Evolutionary conservation across 1,140 invertebrate genomes (phyloP).

Genomic region (Eulimnadia texana): DNA sequence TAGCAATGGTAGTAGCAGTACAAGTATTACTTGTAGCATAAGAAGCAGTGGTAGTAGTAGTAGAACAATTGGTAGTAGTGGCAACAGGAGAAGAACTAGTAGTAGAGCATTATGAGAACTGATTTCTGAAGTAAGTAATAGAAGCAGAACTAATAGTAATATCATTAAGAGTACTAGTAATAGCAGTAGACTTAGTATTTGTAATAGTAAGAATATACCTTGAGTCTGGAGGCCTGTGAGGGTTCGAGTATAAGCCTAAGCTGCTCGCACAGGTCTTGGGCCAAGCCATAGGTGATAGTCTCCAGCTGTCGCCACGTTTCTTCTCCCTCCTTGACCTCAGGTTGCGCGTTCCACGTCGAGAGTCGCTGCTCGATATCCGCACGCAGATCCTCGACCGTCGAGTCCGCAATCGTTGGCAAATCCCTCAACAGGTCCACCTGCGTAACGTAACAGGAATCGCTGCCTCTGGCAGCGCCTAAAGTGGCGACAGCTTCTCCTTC

Average conservation of each 20-base stretch:
- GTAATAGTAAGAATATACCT: not conserved
- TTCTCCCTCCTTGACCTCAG: slow-evolving; percentile 28
- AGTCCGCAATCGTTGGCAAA: slow-evolving; percentile 13
- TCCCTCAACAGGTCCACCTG: slow-evolving; percentile 20
- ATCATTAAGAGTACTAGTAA: no score
- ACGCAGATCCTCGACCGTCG: slow-evolving; percentile 26
- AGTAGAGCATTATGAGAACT: no score
- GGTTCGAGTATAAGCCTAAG: slow-evolving; percentile 87
- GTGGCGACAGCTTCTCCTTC: slow-evolving; percentile 62
- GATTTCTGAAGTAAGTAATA: no score
- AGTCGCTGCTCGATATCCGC: slow-evolving; percentile 39
- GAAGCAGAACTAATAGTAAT: no score
- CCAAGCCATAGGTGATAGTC: slow-evolving; percentile 45
- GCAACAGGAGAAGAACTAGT: no score
- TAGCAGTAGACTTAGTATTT: no score
- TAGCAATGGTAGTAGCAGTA: no score
- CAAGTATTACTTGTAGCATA: no score
- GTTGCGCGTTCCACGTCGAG: slow-evolving; percentile 34
- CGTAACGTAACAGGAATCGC: slow-evolving; percentile 53
- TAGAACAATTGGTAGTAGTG: no score
- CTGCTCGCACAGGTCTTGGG: slow-evolving; percentile 85
- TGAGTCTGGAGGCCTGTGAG: slow-evolving; percentile 75
- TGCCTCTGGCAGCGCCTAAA: slow-evolving; percentile 43
- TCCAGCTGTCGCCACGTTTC: slow-evolving; percentile 35
- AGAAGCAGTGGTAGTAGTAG: no score